Percentiles rank a stretch among this genome's conserved stretches.
Conservation (phyloP, 2,888 invertebrate genomes). For the Rhagium mordax region DNA sequence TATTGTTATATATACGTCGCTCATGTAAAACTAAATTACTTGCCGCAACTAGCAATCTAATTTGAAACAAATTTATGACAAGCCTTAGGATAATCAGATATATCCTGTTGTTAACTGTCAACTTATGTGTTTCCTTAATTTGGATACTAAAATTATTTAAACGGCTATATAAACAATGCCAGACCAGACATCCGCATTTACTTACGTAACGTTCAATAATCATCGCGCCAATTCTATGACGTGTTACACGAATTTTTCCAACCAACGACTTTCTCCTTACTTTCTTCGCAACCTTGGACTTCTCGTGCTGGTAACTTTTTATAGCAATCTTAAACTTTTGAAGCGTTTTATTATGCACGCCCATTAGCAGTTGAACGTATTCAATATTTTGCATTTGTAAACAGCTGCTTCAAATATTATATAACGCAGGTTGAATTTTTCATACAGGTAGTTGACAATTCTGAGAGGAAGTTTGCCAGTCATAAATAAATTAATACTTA, state of each 20-base stretch:
- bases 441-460: background rate
- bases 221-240: slow-evolving; percentile 32
- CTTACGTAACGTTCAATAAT: slow-evolving; percentile 42
- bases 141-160: slow-evolving; percentile 12
- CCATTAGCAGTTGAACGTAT: background rate
- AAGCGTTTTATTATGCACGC: slow-evolving; percentile 3
- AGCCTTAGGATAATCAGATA: background rate
- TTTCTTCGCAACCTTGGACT: slow-evolving; percentile 56
- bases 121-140: slow-evolving; percentile 12
- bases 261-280: slow-evolving; percentile 54
- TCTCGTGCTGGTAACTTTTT: slow-evolving; percentile 29
- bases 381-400: background rate
- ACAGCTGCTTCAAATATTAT: background rate
- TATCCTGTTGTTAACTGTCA: background rate
- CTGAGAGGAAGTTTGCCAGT: background rate
- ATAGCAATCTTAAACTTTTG: slow-evolving; percentile 36
- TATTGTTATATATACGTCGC: too few relatives aligned
- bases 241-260: slow-evolving; percentile 43
- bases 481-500: too few relatives aligned
- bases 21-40: background rate
- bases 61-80: background rate
- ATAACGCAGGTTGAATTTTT: background rate
- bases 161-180: background rate
- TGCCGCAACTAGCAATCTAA: background rate
- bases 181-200: slow-evolving; percentile 16